Percentiles rank a stretch among this genome's conserved stretches.
These are phyloP conservation scores for Sturnira hondurensis DNA, from an alignment of 2,113 vertebrate genomes.

Conservation along the genomic window DNA sequence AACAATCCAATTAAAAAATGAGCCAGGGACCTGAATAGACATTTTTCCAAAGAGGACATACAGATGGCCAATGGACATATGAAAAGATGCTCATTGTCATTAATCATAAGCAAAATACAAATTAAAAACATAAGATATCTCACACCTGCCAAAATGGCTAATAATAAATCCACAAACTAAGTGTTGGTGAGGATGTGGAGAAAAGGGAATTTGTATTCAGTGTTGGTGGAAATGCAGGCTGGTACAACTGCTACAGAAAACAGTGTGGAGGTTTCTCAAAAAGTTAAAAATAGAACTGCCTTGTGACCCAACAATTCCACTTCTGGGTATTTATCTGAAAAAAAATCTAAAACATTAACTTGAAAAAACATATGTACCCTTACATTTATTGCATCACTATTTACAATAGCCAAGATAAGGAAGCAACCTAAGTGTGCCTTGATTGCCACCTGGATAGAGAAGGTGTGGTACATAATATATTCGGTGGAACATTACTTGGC, in stretches of 20 bases:
- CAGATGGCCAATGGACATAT: not conserved
- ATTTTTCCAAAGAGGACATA: not conserved
- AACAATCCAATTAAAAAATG: not conserved
- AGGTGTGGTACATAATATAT: not conserved
- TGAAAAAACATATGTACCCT: not conserved
- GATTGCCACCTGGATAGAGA: not conserved
- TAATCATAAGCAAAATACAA: not conserved
- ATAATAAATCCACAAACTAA: not conserved
- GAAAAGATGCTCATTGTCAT: not conserved
- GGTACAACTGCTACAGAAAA: not conserved
- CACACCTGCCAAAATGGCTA: not conserved
- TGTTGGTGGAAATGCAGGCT: not conserved
- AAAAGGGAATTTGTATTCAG: not conserved
- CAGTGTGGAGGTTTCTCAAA: not conserved
- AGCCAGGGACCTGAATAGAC: not conserved
- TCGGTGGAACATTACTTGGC: not conserved
- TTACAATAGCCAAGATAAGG: not conserved
- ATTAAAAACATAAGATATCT: not conserved
- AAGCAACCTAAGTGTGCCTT: not conserved
- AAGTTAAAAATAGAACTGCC: not conserved
- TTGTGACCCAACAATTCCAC: not conserved
- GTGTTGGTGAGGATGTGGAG: too few species aligned
- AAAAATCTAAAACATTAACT: not conserved
- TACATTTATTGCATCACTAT: not conserved
- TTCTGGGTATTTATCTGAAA: not conserved